Percentiles rank a stretch among this genome's conserved stretches.
Evolutionary conservation across 2,113 vertebrate genomes (phyloP).

Genomic region (Ochotona princeps): DNA sequence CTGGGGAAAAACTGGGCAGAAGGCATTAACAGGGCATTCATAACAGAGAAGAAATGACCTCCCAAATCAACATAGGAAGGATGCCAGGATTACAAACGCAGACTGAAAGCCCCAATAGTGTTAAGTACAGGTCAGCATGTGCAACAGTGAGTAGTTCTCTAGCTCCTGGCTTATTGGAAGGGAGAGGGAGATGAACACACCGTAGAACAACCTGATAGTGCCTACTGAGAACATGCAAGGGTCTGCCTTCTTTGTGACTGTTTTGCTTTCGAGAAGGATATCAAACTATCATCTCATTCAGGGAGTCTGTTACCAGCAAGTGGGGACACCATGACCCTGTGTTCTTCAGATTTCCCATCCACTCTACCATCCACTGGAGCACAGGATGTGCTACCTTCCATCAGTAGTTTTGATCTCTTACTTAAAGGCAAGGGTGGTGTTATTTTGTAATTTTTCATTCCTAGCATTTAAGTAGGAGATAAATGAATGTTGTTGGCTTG

Average conservation of each 20-base stretch:
- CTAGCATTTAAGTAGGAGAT: not conserved
- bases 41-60: not conserved
- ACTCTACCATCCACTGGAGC: fast-evolving
- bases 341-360: not conserved
- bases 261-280: not conserved
- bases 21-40: not conserved
- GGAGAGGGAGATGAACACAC: not conserved
- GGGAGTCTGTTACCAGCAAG: not conserved
- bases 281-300: not conserved
- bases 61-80: not conserved
- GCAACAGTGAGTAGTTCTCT: not conserved
- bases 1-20: not conserved
- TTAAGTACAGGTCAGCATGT: fast-evolving
- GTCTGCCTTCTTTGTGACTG: not conserved
- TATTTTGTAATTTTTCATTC: not conserved
- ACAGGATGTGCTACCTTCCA: fast-evolving
- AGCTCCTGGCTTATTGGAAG: too few relatives aligned
- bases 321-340: fast-evolving
- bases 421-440: not conserved
- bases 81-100: not conserved
- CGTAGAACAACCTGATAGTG: not conserved
- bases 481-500: not conserved
- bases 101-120: not conserved
- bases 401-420: not conserved
- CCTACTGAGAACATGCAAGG: not conserved